phyloP scores from a whole-genome alignment of 2,888 invertebrate species.

The Anagyrus pseudococci region DNA sequence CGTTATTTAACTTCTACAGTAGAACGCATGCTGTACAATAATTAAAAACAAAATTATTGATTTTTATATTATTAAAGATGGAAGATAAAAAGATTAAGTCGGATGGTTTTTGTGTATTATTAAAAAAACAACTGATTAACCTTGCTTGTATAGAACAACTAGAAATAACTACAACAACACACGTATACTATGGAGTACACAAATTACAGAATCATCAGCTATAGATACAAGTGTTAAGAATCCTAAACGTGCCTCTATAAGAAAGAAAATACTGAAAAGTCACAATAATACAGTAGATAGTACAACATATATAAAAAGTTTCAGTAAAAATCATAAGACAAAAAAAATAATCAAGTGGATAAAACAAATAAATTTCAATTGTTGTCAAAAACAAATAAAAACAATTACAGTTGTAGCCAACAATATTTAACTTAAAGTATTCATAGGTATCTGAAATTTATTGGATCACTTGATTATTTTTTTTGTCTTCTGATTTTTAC shows the following conservation, averaged over 20 bases:
- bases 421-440: conserved; percentile 56
- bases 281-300: conserved; percentile 31
- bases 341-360: conserved; percentile 40
- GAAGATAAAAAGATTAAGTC: too few relatives aligned
- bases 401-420: conserved; percentile 54
- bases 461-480: conserved; percentile 41
- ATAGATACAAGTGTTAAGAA: conserved; percentile 27
- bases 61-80: too few relatives aligned
- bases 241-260: conserved; percentile 23
- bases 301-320: conserved; percentile 28
- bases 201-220: conserved; percentile 39
- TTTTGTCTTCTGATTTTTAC: conserved; percentile 32
- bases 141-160: conserved; percentile 38
- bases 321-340: conserved; percentile 32
- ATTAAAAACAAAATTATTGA: too few relatives aligned
- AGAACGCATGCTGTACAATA: too few relatives aligned
- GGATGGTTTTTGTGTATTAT: too few relatives aligned
- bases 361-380: conserved; percentile 50
- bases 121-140: too few relatives aligned
- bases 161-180: conserved; percentile 41
- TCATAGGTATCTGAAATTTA: conserved; percentile 58
- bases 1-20: too few relatives aligned
- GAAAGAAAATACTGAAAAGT: conserved; percentile 35
- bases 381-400: too few relatives aligned
- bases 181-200: conserved; percentile 48